Evolutionary conservation across 2,888 invertebrate genomes (phyloP), one percentile per base, ranked within the genome.

Genomic region (Aricia artaxerxes): DNA sequence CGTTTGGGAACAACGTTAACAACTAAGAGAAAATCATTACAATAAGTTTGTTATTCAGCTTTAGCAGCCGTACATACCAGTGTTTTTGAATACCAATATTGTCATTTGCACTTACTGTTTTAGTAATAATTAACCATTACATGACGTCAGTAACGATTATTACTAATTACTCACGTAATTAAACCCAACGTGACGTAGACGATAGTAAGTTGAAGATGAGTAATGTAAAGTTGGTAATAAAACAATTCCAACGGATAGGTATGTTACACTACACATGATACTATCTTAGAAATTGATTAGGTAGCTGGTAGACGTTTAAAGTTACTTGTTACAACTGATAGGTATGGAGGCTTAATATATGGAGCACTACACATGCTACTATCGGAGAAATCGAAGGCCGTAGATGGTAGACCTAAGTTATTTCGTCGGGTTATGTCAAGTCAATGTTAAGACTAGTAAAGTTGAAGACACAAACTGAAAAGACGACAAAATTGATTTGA

Each of bases 161-260:
- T 13, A 5, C 16, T 69, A 69, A 69, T 69, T 69, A 69, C 69
- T 69, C 69, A 69, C 38, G 69, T 69, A 69, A 38, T 69, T 69
- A 35, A 64, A 64, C 11, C 69, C 5, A 35, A 69, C 5, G 35
- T 38, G 69, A 69, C 69, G 69, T 69, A 13, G 13, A 38, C 35
- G 7, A 61, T 61, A 6, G 61, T 69, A 35, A 64, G 31, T 24
- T 31, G 31, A 69, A 69, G 11, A 69, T 69, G 69, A 69, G 35
- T 13, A 69, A 35, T 13, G 31, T n/a, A 7, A 61, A 61, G 24
- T 49, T n/a, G 60, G n/a, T 60, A 60, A 60, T 57, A 49, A 49
- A 49, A 49, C 57, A 57, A 13, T 16, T 57, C 16, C 57, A 57
- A 57, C 57, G 11, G 16, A 57, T 57, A 57, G 16, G 57, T 57